Evolutionary conservation across 1,140 invertebrate species (phyloP).

Genomic region (Magallana gigas): DNA sequence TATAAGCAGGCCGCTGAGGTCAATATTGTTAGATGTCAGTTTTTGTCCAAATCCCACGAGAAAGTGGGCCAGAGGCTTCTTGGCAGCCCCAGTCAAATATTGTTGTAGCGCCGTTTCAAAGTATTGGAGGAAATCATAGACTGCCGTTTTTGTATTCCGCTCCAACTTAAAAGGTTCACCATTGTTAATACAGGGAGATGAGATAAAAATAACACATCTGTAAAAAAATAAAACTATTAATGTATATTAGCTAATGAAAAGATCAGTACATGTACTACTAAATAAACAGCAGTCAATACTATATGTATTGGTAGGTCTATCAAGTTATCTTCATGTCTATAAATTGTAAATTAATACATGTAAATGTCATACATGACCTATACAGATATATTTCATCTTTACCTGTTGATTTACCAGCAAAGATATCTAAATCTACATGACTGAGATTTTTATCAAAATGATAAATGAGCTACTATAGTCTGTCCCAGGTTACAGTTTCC

Average conservation of each 20-base stretch:
- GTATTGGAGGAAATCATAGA: conserved; percentile 59
- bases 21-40: conserved; percentile 42
- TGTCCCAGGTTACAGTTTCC: too few relatives aligned
- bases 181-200: conserved; percentile 46
- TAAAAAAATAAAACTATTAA: conserved; percentile 9
- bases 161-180: conserved; percentile 54
- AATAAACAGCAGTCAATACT: too few relatives aligned
- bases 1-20: conserved; percentile 57
- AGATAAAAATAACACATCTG: conserved; percentile 62
- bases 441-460: too few relatives aligned
- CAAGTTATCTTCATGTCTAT: too few relatives aligned
- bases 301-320: too few relatives aligned
- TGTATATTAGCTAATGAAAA: too few relatives aligned
- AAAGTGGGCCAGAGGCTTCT: conserved; percentile 59
- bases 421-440: neutral
- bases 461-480: too few relatives aligned
- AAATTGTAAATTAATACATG: too few relatives aligned
- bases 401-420: neutral
- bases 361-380: too few relatives aligned
- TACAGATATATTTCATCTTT: too few relatives aligned
- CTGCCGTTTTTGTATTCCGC: conserved; percentile 50
- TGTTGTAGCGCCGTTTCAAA: conserved; percentile 58
- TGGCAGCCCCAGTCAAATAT: conserved; percentile 49
- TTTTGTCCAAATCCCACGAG: conserved; percentile 62
- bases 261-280: too few relatives aligned